Base-by-base conservation (phyloP, 1,140 invertebrate genomes). In the Formica exsecta region DNA sequence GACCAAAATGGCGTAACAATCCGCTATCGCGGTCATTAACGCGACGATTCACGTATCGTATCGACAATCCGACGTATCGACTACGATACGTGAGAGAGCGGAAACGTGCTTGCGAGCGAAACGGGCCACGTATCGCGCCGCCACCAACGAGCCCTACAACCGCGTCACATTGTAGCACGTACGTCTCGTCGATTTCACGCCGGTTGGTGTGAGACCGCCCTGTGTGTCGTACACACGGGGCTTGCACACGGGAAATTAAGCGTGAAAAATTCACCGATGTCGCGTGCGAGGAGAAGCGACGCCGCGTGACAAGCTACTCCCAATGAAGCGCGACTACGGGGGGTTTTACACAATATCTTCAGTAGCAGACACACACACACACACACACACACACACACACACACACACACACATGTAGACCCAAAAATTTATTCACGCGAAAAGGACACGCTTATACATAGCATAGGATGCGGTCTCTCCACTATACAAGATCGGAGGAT, bases 141-240 rank as follows among this genome's bases (percentile, higher is more conserved):
- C 29, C 73, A 85, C 41, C 41, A 44, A 85, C 62, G 83, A 59
- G 62, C 25, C n/a, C 41, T 61, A 79, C 75, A 41, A 32, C 74
- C 61, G 54, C 62, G 84, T 86, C 84, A 86, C 75, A 51, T 80
- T 71, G 75, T 79, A 48, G 75, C 84, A 86, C 84, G 84, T 86
- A 86, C 84, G 75, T 85, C 75, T 85, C 84, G 84, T 85, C 74
- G 84, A 86, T 80, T 80, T 79, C 51, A 68, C 75, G 75, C 76
- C n/a, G 54, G 29, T 41, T 48, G 54, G 54, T 38, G 41, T n/a
- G 41, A 65, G 32, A 64, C 81, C 57, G 7, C 38, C 32, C 16
- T 6, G 48, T 51, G 9, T 38, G n/a, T 44, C 79, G 79, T 71
- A 22, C 51, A 22, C 51, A 36, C 41, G 41, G 44, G 25, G 1